phyloP scores from a whole-genome alignment of 2,113 vertebrate genomes.

The Onychorhynchus coronatus region DNA sequence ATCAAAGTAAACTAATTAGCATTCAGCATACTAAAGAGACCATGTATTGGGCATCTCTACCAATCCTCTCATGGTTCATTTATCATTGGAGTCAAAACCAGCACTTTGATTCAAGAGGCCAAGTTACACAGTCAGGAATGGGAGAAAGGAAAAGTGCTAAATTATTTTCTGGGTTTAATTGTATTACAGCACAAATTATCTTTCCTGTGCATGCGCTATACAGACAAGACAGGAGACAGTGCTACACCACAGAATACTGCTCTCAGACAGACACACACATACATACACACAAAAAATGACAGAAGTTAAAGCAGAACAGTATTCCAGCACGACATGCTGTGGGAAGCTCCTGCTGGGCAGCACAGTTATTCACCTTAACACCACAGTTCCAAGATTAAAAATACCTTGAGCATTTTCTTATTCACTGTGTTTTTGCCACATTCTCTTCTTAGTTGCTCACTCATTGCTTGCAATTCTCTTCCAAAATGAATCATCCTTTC shows the following conservation, averaged over 20 bases:
- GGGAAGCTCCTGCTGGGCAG: neutral
- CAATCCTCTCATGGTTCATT: fast-evolving
- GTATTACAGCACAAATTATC: neutral
- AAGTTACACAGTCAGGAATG: neutral
- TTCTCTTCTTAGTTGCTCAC: constrained; percentile 93
- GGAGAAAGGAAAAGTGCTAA: neutral
- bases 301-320: neutral
- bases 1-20: neutral
- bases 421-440: constrained; percentile 95
- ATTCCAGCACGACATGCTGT: fast-evolving
- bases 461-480: constrained; percentile 96
- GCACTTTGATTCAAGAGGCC: neutral
- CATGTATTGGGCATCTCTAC: neutral
- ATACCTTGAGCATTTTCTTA: constrained; percentile 98
- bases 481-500: constrained; percentile 99
- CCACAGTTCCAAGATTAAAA: neutral
- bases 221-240: neutral
- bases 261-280: neutral
- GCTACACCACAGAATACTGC: neutral
- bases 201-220: neutral
- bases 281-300: neutral
- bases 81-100: neutral
- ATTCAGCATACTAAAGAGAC: neutral
- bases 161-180: neutral
- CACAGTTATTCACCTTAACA: neutral